phyloP scores from a whole-genome alignment of 2,888 invertebrate species.

The Cloeon dipterum region DNA sequence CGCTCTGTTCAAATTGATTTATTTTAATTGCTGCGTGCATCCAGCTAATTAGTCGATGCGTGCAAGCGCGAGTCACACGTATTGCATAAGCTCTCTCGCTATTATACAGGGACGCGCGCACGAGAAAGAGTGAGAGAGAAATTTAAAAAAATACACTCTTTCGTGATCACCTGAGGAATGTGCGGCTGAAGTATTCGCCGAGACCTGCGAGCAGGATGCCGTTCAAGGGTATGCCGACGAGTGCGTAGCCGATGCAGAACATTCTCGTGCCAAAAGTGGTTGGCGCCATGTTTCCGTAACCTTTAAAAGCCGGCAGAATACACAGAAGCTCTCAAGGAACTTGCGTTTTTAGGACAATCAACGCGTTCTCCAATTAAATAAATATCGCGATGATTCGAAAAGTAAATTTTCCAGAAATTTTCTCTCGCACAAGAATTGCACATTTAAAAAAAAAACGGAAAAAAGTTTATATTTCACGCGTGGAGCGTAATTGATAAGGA shows the following conservation, averaged over 20 bases:
- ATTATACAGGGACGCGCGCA: too few species aligned
- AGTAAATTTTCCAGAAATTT: too few species aligned
- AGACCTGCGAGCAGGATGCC: slow-evolving; percentile 45
- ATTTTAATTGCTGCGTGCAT: slow-evolving; percentile 3
- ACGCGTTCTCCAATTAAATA: not conserved
- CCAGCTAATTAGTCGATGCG: not conserved
- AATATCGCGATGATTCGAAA: not conserved
- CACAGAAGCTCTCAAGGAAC: not conserved
- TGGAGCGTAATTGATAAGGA: not conserved
- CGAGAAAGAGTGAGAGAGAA: too few species aligned
- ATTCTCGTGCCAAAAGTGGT: slow-evolving; percentile 56
- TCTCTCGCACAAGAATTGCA: too few species aligned
- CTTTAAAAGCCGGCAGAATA: slow-evolving; percentile 22
- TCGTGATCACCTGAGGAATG: too few species aligned
- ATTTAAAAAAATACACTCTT: too few species aligned
- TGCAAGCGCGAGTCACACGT: not conserved
- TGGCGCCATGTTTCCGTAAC: slow-evolving; percentile 77
- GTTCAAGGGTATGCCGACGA: slow-evolving; percentile 69
- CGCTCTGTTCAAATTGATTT: slow-evolving; percentile 50
- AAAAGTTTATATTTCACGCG: not conserved
- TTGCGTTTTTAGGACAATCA: not conserved
- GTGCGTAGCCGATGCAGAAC: slow-evolving; percentile 68
- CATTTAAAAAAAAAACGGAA: not conserved
- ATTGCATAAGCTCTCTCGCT: too few species aligned
- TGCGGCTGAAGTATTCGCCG: slow-evolving; percentile 64